Evolutionary conservation across 2,888 invertebrate genomes (phyloP).

Genomic region (Eupsilia transversa): DNA sequence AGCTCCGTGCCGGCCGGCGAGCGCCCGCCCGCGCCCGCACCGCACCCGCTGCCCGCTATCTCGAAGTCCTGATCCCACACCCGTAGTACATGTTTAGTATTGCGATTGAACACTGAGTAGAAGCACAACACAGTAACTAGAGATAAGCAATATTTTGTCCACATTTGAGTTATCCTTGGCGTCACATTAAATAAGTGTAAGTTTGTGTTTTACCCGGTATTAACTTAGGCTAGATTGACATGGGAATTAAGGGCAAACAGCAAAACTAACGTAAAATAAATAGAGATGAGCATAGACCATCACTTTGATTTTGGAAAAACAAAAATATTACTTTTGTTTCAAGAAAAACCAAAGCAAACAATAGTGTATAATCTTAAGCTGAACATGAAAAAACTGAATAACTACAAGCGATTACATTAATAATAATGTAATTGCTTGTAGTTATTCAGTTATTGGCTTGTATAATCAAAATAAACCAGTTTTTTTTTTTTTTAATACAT

Average conservation of each 20-base stretch:
- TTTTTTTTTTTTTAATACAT: neutral
- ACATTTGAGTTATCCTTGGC: neutral
- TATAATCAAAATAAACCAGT: too few relatives aligned
- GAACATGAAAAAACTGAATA: neutral
- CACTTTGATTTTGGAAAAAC: neutral
- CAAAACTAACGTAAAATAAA: neutral
- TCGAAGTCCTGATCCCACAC: conserved; percentile 85
- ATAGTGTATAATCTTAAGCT: neutral
- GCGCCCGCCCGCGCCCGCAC: conserved; percentile 82
- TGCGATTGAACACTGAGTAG: neutral
- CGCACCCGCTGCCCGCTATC: conserved; percentile 90
- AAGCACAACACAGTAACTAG: neutral
- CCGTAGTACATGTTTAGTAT: conserved; percentile 55
- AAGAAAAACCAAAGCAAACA: neutral
- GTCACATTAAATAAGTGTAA: too few relatives aligned
- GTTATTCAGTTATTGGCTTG: too few relatives aligned
- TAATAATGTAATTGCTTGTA: too few relatives aligned
- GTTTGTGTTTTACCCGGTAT: too few relatives aligned
- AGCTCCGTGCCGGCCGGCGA: conserved; percentile 87
- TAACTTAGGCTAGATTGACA: neutral
- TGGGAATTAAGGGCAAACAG: neutral
- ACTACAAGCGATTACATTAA: too few relatives aligned
- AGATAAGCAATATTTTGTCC: neutral
- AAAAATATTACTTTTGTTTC: neutral
- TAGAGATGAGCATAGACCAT: too few relatives aligned